Evolutionary conservation across 2,888 invertebrate genomes (phyloP), one percentile per base, ranked within the genome.

Genomic region (Micoletzkya japonica): DNA sequence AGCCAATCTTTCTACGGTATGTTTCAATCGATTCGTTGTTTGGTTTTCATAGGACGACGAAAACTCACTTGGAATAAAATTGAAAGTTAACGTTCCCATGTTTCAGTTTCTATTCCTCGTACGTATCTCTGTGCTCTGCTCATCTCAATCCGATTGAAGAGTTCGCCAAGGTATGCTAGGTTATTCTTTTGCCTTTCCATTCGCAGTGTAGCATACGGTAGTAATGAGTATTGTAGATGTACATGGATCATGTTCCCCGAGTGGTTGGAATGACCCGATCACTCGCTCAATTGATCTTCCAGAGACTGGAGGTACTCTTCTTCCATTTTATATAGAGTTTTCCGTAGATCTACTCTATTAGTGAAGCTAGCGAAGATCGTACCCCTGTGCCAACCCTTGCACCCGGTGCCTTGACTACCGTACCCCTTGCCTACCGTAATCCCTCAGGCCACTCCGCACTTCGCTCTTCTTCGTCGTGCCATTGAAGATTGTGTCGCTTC

Each of bases 231-330:
- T n/a, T 28, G 28, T 32, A 61, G 61, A 20, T 77, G 34, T 83
- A 83, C 71, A 76, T 71, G 32, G 71, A 71, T 10, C 69, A 77
- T 36, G 81, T 83, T 14, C 83, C 83, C 1, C 63, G 79, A 20
- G 68, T 79, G 3, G 80, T 83, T n/a, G 81, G 80, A 2, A 76
- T 76, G 34, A 74, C 72, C 44, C 68, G 75, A 2, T 56, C 68
- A 1, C 61, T 81, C n/a, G 73, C 71, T 28, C n/a, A 36, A 0
- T 52, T 59, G 4, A 54, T 81, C 6, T 69, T 70, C 56, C 69
- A 73, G 26, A 74, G 74, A 39, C 34, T 81, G 32, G 57, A 70
- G 61, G 74, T 73, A 59, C n/a, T 3, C 30, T 20, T 34, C 4
- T 34, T 4, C 28, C n/a, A n/a, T n/a, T n/a, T n/a, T n/a, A n/a